Evolutionary conservation across 2,888 invertebrate genomes (phyloP).

Genomic region (Caenorhabditis japonica): DNA sequence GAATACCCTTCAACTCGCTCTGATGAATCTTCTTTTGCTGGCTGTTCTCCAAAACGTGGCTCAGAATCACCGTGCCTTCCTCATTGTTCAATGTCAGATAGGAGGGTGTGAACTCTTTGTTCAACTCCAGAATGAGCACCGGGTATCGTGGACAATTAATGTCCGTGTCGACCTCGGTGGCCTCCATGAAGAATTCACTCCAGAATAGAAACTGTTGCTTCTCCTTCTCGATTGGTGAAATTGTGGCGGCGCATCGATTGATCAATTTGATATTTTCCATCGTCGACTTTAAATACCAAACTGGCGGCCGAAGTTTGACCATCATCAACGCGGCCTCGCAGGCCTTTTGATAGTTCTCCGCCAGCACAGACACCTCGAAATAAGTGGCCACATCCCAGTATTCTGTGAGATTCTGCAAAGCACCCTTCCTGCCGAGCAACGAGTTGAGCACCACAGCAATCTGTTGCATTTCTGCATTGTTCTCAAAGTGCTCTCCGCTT

Average conservation of each 20-base stretch:
- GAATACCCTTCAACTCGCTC: slow-evolving; percentile 63
- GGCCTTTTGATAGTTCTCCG: slow-evolving; percentile 95
- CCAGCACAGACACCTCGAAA: slow-evolving; percentile 86
- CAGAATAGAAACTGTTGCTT: slow-evolving; percentile 68
- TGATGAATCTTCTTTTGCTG: slow-evolving; percentile 72
- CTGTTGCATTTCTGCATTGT: slow-evolving; percentile 79
- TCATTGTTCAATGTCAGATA: slow-evolving; percentile 95
- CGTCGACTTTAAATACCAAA: slow-evolving; percentile 86
- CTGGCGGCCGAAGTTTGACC: slow-evolving; percentile 79
- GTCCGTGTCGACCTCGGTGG: slow-evolving; percentile 84
- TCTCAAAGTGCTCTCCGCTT: slow-evolving; percentile 92
- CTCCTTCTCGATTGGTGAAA: slow-evolving; percentile 66
- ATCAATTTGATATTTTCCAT: slow-evolving; percentile 95
- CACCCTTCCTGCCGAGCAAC: slow-evolving; percentile 96
- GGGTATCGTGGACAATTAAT: slow-evolving; percentile 79
- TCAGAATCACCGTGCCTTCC: slow-evolving; percentile 91
- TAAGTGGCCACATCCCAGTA: slow-evolving; percentile 97
- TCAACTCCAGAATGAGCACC: slow-evolving; percentile 87
- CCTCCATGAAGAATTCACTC: slow-evolving; percentile 95
- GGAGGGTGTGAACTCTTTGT: slow-evolving; percentile 90
- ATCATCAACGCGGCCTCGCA: slow-evolving; percentile 88
- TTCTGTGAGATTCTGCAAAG: slow-evolving; percentile 90
- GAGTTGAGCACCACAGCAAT: slow-evolving; percentile 92
- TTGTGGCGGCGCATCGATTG: slow-evolving; percentile 82
- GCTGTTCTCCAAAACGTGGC: slow-evolving; percentile 82